phyloP scores from a whole-genome alignment of 2,113 vertebrate genomes.

The Microtus richardsoni region DNA sequence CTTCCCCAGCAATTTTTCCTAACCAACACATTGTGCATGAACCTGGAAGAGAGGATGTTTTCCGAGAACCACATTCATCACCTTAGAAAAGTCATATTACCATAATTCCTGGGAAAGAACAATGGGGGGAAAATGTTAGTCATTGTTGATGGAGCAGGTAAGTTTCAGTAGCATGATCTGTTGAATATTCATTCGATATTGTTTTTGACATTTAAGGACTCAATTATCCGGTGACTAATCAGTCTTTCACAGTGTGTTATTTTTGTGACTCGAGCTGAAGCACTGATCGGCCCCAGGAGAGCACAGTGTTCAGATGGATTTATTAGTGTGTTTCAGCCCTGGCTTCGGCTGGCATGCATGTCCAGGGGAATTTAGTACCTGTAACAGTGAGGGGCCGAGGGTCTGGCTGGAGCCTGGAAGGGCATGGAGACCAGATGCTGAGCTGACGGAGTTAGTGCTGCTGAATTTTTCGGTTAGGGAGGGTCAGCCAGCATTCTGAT shows the following conservation, averaged over 20 bases:
- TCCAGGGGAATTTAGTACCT: conserved; percentile 78
- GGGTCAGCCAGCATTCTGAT: conserved; percentile 43
- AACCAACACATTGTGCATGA: conserved; percentile 78
- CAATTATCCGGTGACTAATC: conserved; percentile 92
- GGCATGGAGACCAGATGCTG: conserved; percentile 71
- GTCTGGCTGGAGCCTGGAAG: conserved; percentile 59
- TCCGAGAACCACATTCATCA: conserved; percentile 84
- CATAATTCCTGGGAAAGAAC: conserved; percentile 88
- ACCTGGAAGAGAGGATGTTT: conserved; percentile 82
- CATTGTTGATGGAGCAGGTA: conserved; percentile 88
- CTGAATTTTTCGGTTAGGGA: conserved; percentile 13
- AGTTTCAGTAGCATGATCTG: conserved; percentile 87
- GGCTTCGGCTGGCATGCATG: conserved; percentile 74
- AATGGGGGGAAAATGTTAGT: conserved; percentile 85
- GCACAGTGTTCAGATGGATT: conserved; percentile 75
- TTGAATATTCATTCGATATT: conserved; percentile 91
- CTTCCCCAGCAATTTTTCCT: conserved; percentile 62
- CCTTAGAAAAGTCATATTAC: conserved; percentile 88
- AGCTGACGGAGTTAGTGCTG: conserved; percentile 12
- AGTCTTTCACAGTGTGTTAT: conserved; percentile 88
- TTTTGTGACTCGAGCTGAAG: conserved; percentile 85
- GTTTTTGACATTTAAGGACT: conserved; percentile 92
- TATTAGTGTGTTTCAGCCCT: conserved; percentile 76
- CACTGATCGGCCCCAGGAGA: conserved; percentile 80
- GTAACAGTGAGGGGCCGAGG: conserved; percentile 9